Evolutionary conservation across 2,113 vertebrate genomes (phyloP).

Genomic region (Charadrius vociferus): DNA sequence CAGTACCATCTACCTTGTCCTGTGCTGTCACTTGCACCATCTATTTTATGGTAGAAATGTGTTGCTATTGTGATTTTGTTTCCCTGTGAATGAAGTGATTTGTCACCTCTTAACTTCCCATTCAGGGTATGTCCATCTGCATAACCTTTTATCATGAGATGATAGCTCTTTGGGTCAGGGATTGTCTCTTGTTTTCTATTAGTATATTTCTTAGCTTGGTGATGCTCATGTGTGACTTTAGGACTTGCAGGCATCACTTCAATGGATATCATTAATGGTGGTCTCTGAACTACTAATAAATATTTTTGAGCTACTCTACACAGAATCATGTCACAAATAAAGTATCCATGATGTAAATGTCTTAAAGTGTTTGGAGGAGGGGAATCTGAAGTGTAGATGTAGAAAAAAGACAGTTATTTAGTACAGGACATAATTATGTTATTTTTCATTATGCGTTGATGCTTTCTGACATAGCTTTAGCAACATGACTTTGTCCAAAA

Average conservation of each 20-base stretch:
- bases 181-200: neutral
- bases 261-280: neutral
- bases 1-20: neutral
- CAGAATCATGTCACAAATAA: neutral
- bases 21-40: neutral
- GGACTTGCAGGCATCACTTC: neutral
- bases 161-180: neutral
- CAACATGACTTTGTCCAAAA: neutral
- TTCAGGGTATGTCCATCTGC: neutral
- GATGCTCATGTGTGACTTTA: neutral
- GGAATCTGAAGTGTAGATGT: neutral
- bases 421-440: neutral
- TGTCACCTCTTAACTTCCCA: neutral
- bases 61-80: neutral
- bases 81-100: neutral
- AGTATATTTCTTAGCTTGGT: neutral
- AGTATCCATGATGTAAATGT: neutral
- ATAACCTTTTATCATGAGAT: neutral
- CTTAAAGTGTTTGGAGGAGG: neutral
- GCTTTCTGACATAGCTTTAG: neutral
- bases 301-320: neutral
- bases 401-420: neutral
- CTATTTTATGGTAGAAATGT: neutral
- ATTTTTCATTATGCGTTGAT: neutral
- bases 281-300: neutral